These are phyloP conservation scores for Mastomys coucha DNA, from an alignment of 2,113 vertebrate genomes.

Conservation along the genomic window DNA sequence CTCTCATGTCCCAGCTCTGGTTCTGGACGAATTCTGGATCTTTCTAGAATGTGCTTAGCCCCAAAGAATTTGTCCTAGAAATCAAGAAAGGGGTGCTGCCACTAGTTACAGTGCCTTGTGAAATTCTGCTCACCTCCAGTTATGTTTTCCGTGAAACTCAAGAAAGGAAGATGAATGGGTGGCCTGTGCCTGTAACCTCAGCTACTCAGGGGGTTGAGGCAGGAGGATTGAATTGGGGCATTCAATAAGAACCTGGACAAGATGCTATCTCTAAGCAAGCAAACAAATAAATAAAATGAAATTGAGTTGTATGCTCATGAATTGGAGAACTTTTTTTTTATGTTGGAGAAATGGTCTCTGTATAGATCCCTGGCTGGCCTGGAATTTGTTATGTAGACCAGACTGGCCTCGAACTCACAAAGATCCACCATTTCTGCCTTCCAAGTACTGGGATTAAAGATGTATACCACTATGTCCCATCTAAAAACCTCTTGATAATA, in stretches of 20 bases:
- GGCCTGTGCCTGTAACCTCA: not conserved
- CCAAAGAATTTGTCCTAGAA: not conserved
- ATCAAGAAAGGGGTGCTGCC: not conserved
- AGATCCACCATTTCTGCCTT: not conserved
- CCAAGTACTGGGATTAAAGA: not conserved
- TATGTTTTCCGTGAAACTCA: slow-evolving; percentile 2
- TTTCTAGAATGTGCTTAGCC: not conserved
- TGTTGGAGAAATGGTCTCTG: not conserved
- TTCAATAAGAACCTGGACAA: not conserved
- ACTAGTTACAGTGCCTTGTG: not conserved
- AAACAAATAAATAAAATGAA: not conserved
- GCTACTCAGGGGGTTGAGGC: not conserved
- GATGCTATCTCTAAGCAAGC: not conserved
- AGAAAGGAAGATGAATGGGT: not conserved
- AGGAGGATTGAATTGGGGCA: not conserved
- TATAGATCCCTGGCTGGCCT: not conserved
- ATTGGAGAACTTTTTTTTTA: not conserved
- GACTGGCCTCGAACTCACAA: not conserved
- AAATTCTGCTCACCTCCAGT: not conserved
- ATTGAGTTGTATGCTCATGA: not conserved
- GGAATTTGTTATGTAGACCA: not conserved
- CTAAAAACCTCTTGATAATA: not conserved
- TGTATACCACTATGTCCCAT: not conserved
- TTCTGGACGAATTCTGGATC: not conserved
- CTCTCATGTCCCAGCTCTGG: not conserved